A percentile compares a stretch with the other conserved stretches of the same genome.
phyloP scores from a whole-genome alignment of 2,888 invertebrate species.

The Phaonia tiefii region DNA sequence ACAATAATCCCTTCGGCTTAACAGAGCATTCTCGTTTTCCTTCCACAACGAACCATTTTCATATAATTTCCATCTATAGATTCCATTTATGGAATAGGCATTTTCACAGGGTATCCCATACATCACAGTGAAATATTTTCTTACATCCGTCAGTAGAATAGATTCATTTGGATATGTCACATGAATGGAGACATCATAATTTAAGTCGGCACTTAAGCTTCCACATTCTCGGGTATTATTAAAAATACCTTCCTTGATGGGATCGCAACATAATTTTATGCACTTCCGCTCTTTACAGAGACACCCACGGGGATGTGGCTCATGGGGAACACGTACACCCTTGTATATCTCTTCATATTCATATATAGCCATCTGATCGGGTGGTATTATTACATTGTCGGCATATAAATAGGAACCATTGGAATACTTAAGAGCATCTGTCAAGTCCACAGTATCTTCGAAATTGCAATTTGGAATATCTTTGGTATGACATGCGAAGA shows the following conservation, averaged over 20 bases:
- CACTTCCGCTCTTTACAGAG: slow-evolving; percentile 70
- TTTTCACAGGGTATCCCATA: slow-evolving; percentile 65
- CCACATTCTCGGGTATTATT: slow-evolving; percentile 31
- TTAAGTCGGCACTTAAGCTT: slow-evolving; percentile 3
- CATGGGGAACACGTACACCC: slow-evolving; percentile 33
- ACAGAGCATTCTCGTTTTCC: slow-evolving; percentile 8
- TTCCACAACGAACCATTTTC: slow-evolving; percentile 68
- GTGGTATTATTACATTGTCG: slow-evolving; percentile 59
- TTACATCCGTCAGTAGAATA: not conserved
- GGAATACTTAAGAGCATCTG: slow-evolving; percentile 51
- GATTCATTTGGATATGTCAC: slow-evolving; percentile 40
- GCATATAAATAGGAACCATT: slow-evolving; percentile 70
- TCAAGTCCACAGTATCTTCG: slow-evolving; percentile 70
- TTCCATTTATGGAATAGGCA: slow-evolving; percentile 71
- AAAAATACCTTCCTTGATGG: not conserved
- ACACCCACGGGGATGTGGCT: slow-evolving; percentile 70
- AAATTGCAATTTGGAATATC: slow-evolving; percentile 63
- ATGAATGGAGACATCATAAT: slow-evolving; percentile 41
- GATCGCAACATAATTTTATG: slow-evolving; percentile 71
- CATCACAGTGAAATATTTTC: not conserved
- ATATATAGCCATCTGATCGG: slow-evolving; percentile 63
- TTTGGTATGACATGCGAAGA: not conserved
- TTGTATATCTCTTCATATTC: slow-evolving; percentile 60
- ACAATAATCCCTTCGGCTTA: slow-evolving; percentile 60
- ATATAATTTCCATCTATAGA: slow-evolving; percentile 71